phyloP scores from a whole-genome alignment of 2,797 vertebrate genomes.

The Menidia menidia region DNA sequence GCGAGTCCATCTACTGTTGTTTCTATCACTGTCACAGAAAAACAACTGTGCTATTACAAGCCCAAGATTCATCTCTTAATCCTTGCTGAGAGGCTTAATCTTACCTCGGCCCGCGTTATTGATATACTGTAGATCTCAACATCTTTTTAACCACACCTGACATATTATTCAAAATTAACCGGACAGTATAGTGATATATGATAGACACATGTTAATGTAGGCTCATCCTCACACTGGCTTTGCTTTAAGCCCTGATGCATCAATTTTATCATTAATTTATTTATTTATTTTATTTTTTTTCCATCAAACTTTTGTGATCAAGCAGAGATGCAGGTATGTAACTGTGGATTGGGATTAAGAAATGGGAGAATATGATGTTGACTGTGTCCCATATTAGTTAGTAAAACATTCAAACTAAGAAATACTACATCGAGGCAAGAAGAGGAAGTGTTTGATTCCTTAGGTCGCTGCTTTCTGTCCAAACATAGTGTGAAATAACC shows the following conservation, averaged over 20 bases:
- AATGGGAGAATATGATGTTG: too few relatives aligned
- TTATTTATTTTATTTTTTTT: not conserved
- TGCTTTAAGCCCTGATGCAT: not conserved
- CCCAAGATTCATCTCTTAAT: not conserved
- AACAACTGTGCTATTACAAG: not conserved
- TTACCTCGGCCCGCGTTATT: not conserved
- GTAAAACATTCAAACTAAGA: too few relatives aligned
- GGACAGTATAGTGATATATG: not conserved
- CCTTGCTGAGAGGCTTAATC: not conserved
- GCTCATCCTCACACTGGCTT: not conserved
- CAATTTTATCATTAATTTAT: not conserved
- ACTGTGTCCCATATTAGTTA: too few relatives aligned
- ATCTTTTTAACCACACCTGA: not conserved
- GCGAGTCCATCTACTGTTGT: constrained; percentile 25
- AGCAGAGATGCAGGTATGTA: not conserved
- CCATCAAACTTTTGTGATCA: not conserved
- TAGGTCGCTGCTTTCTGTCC: too few relatives aligned
- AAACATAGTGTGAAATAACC: not conserved
- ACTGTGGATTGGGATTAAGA: too few relatives aligned
- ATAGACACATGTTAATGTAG: not conserved
- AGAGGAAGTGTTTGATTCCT: too few relatives aligned
- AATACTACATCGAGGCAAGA: too few relatives aligned
- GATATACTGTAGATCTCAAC: not conserved
- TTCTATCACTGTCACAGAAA: constrained; percentile 11
- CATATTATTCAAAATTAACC: not conserved